Conservation (phyloP, 2,888 invertebrate genomes). For the Amiota communis region DNA sequence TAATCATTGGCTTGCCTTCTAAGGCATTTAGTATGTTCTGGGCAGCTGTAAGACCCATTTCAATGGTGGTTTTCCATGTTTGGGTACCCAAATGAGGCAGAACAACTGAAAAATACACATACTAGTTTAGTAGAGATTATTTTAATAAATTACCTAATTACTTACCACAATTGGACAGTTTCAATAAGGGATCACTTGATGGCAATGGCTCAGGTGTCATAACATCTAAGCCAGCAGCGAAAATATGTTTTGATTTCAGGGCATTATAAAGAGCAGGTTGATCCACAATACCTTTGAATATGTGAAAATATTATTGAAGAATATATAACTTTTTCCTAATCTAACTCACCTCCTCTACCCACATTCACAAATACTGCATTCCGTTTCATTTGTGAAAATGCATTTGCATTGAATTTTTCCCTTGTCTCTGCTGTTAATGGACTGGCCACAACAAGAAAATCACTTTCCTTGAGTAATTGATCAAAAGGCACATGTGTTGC, state of each 20-base stretch:
- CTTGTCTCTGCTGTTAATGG: conserved; percentile 86
- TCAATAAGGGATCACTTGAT: conserved; percentile 82
- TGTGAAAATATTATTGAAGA: not conserved
- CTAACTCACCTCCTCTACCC: conserved; percentile 79
- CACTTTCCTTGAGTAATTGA: conserved; percentile 82
- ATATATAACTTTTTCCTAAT: not conserved
- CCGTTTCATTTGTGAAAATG: conserved; percentile 90
- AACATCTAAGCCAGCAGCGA: conserved; percentile 93
- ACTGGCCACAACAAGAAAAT: conserved; percentile 88
- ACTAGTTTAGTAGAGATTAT: no score
- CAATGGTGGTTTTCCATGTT: conserved; percentile 81
- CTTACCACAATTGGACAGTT: conserved; percentile 86
- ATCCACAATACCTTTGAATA: conserved; percentile 77
- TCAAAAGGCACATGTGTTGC: conserved; percentile 83
- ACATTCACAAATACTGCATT: conserved; percentile 90
- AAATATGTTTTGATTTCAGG: conserved; percentile 81
- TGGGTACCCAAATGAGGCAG: conserved; percentile 92
- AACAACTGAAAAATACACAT: conserved; percentile 79
- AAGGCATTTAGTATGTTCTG: conserved; percentile 86
- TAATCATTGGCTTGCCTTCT: conserved; percentile 80
- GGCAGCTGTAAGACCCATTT: conserved; percentile 87
- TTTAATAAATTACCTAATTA: not conserved
- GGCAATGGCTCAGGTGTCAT: conserved; percentile 94
- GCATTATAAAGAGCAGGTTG: conserved; percentile 87
- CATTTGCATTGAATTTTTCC: conserved; percentile 82